Conservation (phyloP, 2,888 invertebrate species). For the Cylindroiulus punctatus region DNA sequence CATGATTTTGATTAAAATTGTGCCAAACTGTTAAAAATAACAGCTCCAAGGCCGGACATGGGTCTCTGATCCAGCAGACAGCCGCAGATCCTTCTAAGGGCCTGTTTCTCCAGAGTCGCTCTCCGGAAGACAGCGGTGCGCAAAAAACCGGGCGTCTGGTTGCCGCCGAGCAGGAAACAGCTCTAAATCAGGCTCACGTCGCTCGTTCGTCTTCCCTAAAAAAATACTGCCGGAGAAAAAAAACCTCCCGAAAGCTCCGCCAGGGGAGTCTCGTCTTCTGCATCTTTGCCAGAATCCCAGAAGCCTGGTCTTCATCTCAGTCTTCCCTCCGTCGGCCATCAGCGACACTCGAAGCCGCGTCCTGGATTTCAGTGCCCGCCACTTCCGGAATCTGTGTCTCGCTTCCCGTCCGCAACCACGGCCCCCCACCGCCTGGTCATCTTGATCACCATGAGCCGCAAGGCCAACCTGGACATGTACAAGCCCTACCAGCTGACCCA, state of each 20-base stretch:
- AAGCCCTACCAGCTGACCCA: constrained; percentile 56
- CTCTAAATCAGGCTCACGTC: neutral
- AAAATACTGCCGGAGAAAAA: too few relatives aligned
- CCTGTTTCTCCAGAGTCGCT: too few relatives aligned
- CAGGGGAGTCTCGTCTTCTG: neutral
- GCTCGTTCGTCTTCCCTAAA: neutral
- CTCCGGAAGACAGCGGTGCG: too few relatives aligned
- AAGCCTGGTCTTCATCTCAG: neutral
- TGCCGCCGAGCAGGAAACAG: neutral
- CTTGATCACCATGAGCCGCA: constrained; percentile 55
- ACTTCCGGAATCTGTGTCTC: too few relatives aligned
- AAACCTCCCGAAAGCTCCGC: neutral
- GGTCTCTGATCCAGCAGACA: too few relatives aligned
- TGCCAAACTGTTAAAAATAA: too few relatives aligned
- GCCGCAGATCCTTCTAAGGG: too few relatives aligned
- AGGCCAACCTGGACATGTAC: constrained; percentile 56
- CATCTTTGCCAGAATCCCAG: neutral
- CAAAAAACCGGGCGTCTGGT: too few relatives aligned
- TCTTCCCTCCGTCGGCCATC: neutral
- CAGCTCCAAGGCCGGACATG: too few relatives aligned
- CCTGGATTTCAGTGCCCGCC: neutral
- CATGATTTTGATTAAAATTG: too few relatives aligned
- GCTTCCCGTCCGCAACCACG: too few relatives aligned
- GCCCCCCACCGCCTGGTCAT: neutral
- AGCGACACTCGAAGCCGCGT: neutral